A percentile compares a stretch with the other conserved stretches of the same genome.
Conservation (phyloP, 2,113 vertebrate species). For the Seriola rivoliana region DNA sequence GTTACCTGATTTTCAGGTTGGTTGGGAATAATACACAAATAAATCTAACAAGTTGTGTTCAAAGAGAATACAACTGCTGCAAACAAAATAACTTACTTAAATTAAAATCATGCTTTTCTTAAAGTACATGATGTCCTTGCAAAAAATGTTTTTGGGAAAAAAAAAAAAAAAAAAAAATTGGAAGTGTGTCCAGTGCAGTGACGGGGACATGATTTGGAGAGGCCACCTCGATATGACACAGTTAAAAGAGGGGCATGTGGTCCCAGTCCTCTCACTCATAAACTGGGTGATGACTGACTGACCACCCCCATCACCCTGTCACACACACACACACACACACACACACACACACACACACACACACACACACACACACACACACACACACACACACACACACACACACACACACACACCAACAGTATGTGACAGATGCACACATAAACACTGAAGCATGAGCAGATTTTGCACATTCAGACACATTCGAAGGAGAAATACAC, state of each 20-base stretch:
- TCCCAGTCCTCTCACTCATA: conserved; percentile 62
- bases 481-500: neutral
- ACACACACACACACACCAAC: neutral
- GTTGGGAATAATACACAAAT: neutral
- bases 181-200: neutral
- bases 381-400: neutral
- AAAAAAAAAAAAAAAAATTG: neutral
- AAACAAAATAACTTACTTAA: neutral
- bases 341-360: neutral
- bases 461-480: neutral
- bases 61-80: too few relatives aligned
- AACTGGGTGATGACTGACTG: conserved; percentile 56
- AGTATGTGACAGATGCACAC: neutral
- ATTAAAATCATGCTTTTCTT: neutral
- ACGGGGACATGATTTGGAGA: conserved; percentile 37
- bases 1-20: neutral
- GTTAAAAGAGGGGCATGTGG: conserved; percentile 60
- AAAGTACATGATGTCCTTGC: neutral
- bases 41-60: too few relatives aligned
- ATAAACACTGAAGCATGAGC: neutral
- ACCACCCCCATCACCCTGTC: neutral
- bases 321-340: neutral
- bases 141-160: neutral
- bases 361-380: neutral
- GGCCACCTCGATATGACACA: conserved; percentile 49